These are phyloP conservation scores for Pectinophora gossypiella DNA, from an alignment of 1,140 invertebrate species.

Conservation along the genomic window DNA sequence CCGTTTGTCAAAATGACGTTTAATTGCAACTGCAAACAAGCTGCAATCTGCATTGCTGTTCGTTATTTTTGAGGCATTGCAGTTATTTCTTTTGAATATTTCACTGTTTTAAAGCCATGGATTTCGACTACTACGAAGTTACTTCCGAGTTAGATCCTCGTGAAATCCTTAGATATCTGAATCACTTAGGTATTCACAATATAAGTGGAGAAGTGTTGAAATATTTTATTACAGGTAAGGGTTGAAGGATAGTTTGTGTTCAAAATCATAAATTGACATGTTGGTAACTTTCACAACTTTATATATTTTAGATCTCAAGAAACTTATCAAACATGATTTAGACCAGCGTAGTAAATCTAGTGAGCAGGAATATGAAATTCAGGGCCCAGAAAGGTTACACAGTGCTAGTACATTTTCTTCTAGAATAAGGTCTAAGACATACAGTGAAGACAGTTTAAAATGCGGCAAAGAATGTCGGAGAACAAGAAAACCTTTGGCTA, in stretches of 20 bases:
- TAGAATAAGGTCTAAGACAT: slow-evolving; percentile 47
- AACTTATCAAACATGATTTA: slow-evolving; percentile 75
- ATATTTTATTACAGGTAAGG: slow-evolving; percentile 19
- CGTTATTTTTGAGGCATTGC: neutral
- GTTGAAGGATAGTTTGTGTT: neutral
- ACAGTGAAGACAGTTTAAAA: slow-evolving; percentile 16
- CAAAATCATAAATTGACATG: neutral
- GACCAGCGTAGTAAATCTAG: slow-evolving; percentile 37
- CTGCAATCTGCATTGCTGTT: too few species aligned
- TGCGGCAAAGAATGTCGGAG: slow-evolving; percentile 45
- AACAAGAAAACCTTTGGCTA: slow-evolving; percentile 16
- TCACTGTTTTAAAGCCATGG: slow-evolving; percentile 1
- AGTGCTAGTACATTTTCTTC: slow-evolving; percentile 69
- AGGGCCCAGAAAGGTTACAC: slow-evolving; percentile 64
- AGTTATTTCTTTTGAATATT: neutral
- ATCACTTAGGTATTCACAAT: slow-evolving; percentile 33
- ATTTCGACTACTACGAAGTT: slow-evolving; percentile 13
- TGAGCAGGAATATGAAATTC: slow-evolving; percentile 22
- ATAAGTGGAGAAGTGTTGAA: slow-evolving; percentile 26
- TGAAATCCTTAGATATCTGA: slow-evolving; percentile 29
- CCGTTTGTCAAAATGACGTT: too few species aligned
- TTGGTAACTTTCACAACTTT: too few species aligned
- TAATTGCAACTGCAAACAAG: too few species aligned
- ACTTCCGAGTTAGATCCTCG: slow-evolving; percentile 23
- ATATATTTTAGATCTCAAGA: slow-evolving; percentile 75